Evolutionary conservation across 2,113 vertebrate species (phyloP).

Genomic region (Chamaetylas fuelleborni): DNA sequence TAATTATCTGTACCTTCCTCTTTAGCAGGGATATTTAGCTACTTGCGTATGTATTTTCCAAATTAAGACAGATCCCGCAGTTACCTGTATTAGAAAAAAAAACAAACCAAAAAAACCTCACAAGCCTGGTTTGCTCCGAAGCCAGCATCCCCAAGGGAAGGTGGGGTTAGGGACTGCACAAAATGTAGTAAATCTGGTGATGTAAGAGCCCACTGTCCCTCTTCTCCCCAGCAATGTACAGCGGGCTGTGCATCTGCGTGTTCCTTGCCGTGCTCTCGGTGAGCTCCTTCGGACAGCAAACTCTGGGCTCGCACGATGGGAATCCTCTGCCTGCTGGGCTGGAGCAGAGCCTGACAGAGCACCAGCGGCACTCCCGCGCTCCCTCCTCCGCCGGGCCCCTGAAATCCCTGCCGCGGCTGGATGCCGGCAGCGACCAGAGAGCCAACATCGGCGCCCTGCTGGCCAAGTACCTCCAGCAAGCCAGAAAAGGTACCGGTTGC

Average conservation of each 20-base stretch:
- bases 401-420: slow-evolving; percentile 64
- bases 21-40: neutral
- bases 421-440: slow-evolving; percentile 74
- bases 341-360: slow-evolving; percentile 50
- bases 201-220: neutral
- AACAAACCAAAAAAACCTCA: too few species aligned
- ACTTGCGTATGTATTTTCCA: fast-evolving
- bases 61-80: neutral
- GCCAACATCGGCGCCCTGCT: slow-evolving; percentile 84
- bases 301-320: slow-evolving; percentile 48
- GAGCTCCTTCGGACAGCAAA: slow-evolving; percentile 79
- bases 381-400: slow-evolving; percentile 63
- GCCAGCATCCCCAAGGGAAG: neutral
- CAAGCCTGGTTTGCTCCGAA: neutral
- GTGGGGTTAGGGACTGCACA: too few species aligned
- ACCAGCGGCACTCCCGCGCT: slow-evolving; percentile 69
- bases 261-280: slow-evolving; percentile 82
- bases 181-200: fast-evolving
- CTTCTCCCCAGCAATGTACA: slow-evolving; percentile 81
- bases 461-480: slow-evolving; percentile 85
- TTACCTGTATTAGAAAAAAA: neutral
- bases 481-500: slow-evolving; percentile 83
- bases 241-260: slow-evolving; percentile 81
- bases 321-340: slow-evolving; percentile 54
- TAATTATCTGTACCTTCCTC: neutral